Evolutionary conservation across 2,888 invertebrate genomes (phyloP).

Genomic region (Listrodromus nycthemerus): DNA sequence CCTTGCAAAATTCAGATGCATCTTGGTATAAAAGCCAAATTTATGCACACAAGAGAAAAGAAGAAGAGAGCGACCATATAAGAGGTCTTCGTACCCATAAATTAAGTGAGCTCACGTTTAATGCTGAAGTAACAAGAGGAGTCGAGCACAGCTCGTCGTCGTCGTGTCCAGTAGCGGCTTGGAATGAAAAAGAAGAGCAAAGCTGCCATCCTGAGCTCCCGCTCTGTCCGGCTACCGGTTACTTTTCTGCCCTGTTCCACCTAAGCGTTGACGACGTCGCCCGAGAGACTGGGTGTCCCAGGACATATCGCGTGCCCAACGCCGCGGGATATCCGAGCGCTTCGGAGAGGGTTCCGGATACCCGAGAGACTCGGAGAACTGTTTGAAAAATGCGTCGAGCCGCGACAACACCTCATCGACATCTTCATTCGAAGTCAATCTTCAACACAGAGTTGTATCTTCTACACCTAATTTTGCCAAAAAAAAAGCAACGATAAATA

Average conservation of each 20-base stretch:
- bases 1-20: background rate
- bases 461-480: background rate
- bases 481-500: too few relatives aligned
- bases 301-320: slow-evolving; percentile 72
- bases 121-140: slow-evolving; percentile 56
- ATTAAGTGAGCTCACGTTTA: slow-evolving; percentile 71
- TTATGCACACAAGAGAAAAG: slow-evolving; percentile 40
- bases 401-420: slow-evolving; percentile 29
- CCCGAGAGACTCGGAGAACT: slow-evolving; percentile 37
- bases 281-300: slow-evolving; percentile 25
- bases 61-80: slow-evolving; percentile 15
- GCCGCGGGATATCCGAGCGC: slow-evolving; percentile 71
- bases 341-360: slow-evolving; percentile 29
- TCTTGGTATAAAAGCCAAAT: slow-evolving; percentile 17
- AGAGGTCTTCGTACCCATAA: slow-evolving; percentile 68
- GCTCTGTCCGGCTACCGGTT: slow-evolving; percentile 56
- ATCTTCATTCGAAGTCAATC: slow-evolving; percentile 36
- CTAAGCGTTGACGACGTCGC: slow-evolving; percentile 22
- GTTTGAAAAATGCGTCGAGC: slow-evolving; percentile 16
- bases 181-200: slow-evolving; percentile 26
- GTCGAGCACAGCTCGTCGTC: slow-evolving; percentile 53
- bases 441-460: background rate
- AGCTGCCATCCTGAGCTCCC: slow-evolving; percentile 33
- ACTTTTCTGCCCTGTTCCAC: slow-evolving; percentile 37
- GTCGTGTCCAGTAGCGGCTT: slow-evolving; percentile 29